These are phyloP conservation scores for Bombus picipes DNA, from an alignment of 1,140 invertebrate species.

Conservation along the genomic window DNA sequence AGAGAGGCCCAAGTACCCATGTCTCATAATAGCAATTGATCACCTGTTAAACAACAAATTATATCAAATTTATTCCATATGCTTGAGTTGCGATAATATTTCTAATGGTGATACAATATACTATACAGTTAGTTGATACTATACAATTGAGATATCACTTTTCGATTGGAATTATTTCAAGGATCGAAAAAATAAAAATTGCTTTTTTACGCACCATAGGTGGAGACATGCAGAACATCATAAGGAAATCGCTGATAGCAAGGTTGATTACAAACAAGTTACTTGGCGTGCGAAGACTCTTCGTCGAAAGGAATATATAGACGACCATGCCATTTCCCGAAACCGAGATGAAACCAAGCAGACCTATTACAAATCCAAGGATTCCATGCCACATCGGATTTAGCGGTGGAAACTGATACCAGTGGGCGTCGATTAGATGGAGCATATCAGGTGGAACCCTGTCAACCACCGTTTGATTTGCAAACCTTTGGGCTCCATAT, in stretches of 20 bases:
- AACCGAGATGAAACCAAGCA: slow-evolving; percentile 88
- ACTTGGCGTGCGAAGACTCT: slow-evolving; percentile 90
- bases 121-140: background rate
- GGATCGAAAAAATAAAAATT: background rate
- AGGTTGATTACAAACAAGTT: slow-evolving; percentile 93
- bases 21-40: slow-evolving; percentile 94
- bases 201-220: slow-evolving; percentile 85
- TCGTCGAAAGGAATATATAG: slow-evolving; percentile 91
- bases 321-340: slow-evolving; percentile 93
- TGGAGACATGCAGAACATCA: slow-evolving; percentile 93
- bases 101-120: background rate
- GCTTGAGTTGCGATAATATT: background rate
- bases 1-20: slow-evolving; percentile 91
- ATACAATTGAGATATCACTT: background rate
- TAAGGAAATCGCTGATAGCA: slow-evolving; percentile 93
- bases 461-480: slow-evolving; percentile 89
- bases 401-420: slow-evolving; percentile 90
- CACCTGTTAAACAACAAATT: slow-evolving; percentile 73
- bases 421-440: slow-evolving; percentile 87
- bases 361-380: slow-evolving; percentile 89
- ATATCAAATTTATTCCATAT: background rate
- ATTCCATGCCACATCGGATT: slow-evolving; percentile 91
- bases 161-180: background rate
- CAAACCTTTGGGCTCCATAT: slow-evolving; percentile 73
- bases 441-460: slow-evolving; percentile 89